Base-by-base conservation (phyloP, 2,888 invertebrate genomes). In the Phragmatobia fuliginosa region DNA sequence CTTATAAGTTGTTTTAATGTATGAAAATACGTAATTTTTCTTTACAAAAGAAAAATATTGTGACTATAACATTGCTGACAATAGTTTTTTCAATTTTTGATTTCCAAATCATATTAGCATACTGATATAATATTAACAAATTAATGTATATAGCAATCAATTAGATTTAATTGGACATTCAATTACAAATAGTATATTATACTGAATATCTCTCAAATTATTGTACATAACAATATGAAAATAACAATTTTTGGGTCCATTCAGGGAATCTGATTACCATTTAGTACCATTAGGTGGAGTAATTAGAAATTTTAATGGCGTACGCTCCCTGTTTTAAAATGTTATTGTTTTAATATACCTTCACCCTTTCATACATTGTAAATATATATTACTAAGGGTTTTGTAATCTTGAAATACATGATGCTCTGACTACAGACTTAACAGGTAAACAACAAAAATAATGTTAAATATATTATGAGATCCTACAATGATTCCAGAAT, bases 301-400 rank as follows among this genome's bases (percentile, higher is more conserved):
- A 73, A 73, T 73, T 73, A 70, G 67, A 67, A 73, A 73, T 67
- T 58, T 70, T 67, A 73, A 72, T 64, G 64, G 64, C n/a, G 33
- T 33, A 62, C 69, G 62, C 62, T 52, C 56, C 45, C 36, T 70
- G 38, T 66, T 58, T 66, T 70, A 45, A 62, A 71, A 58, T 65
- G 49, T 71, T 68, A 68, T 68, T 68, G 64, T 56, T 67, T 71
- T 71, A 65, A 64, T 56, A 36, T 56, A 18, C 36, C 52, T n/a
- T 16, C 28, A 36, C 25, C 52, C 52, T 65, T 65, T 65, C 65
- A 33, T 36, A 33, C 10, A 5, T 28, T 18, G 56, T 18, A 36
- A 56, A 38, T 28, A 65, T 38, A 31, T 56, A 65, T 56, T 56
- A 56, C 36, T 18, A 52, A 33, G 52, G 36, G 18, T 18, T 64